Evolutionary conservation across 1,140 invertebrate genomes (phyloP).

Genomic region (Manduca sexta): DNA sequence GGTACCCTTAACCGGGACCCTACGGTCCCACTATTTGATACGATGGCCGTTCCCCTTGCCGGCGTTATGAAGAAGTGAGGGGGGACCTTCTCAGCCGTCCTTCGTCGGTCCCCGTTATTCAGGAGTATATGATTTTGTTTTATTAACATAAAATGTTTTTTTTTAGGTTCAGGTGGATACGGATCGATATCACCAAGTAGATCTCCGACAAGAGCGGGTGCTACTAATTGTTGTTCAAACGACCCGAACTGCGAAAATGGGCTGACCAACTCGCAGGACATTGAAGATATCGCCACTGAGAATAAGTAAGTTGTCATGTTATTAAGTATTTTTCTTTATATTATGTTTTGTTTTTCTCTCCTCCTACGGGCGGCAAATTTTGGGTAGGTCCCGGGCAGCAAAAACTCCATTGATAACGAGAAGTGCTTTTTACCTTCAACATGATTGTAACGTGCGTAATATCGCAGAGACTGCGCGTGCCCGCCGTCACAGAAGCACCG

Average conservation of each 20-base stretch:
- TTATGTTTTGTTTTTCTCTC: background rate
- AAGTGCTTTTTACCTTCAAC: too few relatives aligned
- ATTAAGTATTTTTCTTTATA: background rate
- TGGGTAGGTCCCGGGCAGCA: too few relatives aligned
- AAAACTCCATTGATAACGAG: too few relatives aligned
- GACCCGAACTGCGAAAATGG: slow-evolving; percentile 54
- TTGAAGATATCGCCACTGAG: slow-evolving; percentile 78
- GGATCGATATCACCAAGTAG: slow-evolving; percentile 56
- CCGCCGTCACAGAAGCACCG: slow-evolving; percentile 32
- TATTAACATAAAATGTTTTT: too few relatives aligned
- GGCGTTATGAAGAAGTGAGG: too few relatives aligned
- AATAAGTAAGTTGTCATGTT: slow-evolving; percentile 31
- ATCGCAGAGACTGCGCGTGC: slow-evolving; percentile 51
- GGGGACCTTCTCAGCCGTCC: too few relatives aligned
- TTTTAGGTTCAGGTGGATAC: slow-evolving; percentile 29
- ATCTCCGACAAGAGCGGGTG: slow-evolving; percentile 40
- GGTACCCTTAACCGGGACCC: too few relatives aligned
- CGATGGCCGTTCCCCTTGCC: too few relatives aligned
- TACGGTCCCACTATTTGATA: too few relatives aligned
- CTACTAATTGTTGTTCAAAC: slow-evolving; percentile 50
- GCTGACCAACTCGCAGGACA: slow-evolving; percentile 69
- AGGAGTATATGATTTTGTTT: too few relatives aligned
- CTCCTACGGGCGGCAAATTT: too few relatives aligned
- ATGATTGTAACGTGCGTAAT: too few relatives aligned
- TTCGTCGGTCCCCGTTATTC: background rate